A percentile compares a stretch with the other conserved stretches of the same genome.
These are phyloP conservation scores for Gortyna flavago DNA, from an alignment of 2,888 invertebrate genomes.

Conservation along the genomic window DNA sequence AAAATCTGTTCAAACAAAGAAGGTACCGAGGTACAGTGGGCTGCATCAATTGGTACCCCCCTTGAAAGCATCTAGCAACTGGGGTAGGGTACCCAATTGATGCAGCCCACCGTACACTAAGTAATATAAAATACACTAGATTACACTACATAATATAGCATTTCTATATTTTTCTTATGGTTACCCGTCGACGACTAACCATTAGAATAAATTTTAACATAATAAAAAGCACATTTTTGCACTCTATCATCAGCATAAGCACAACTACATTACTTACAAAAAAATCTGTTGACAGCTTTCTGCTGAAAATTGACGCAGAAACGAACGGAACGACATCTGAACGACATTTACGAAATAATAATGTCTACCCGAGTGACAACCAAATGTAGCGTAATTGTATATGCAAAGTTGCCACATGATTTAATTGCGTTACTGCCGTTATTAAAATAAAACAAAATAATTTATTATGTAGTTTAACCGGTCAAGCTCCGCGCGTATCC, in stretches of 20 bases:
- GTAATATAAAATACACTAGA: no score
- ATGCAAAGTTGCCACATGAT: neutral
- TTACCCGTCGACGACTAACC: neutral
- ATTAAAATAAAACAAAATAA: neutral
- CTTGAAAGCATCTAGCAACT: no score
- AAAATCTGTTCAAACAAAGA: no score
- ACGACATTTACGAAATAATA: constrained; percentile 1
- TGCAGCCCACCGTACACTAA: no score
- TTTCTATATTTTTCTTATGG: neutral
- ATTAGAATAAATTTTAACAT: neutral
- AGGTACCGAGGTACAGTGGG: no score
- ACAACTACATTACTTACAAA: no score
- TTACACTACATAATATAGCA: neutral
- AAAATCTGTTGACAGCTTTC: no score
- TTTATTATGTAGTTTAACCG: neutral
- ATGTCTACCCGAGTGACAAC: neutral
- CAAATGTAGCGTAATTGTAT: neutral
- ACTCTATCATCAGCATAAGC: neutral
- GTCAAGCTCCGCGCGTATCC: no score
- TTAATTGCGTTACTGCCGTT: neutral
- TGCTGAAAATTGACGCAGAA: no score
- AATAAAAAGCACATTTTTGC: neutral
- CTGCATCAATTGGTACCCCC: no score
- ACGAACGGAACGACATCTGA: neutral
- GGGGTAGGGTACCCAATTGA: no score